Base-by-base conservation (phyloP, 2,113 vertebrate genomes). In the Bujurquina vittata region DNA sequence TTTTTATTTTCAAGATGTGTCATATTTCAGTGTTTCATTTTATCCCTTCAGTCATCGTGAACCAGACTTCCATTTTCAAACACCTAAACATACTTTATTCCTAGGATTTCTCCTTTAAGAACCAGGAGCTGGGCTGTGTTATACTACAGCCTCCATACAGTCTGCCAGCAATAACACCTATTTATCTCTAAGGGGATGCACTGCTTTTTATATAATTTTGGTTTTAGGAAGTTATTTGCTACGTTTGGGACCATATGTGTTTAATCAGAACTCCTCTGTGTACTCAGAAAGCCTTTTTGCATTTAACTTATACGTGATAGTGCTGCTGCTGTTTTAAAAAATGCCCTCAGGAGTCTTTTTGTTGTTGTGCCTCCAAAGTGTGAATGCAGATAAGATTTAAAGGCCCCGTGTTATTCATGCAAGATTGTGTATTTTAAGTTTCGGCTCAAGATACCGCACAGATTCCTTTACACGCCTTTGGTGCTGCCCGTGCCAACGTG, bases 131-230 rank as follows among this genome's bases (percentile, higher is more conserved):
- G 77, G 49, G 4, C 57, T 58, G 23, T 77, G 40, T 61, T 31
- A 17, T 58, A 5, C 1, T 73, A 5, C n/a, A 55, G 52, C 35
- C 33, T 81, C 9, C 43, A 22, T 15, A 43, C 6, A 77, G 57
- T 54, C 74, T 74, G 69, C 82, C 82, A 78, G 46, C 33, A 49
- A 82, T 72, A 75, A 80, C 31, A 31, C 33, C 14, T 23, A 54
- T 72, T 72, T 46, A 76, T 81, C 76, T 79, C 8, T 61, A 77
- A 84, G 80, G 29, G 81, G 72, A 81, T 29, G 5, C 31, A 5
- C 9, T 20, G 8, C 9, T 55, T 75, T 62, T n/a, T 81, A 26
- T 81, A 80, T 75, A 15, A 3, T 79, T 75, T 22, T 17, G 55
- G 20, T 33, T 11, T 78, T 81, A 74, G 3, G 31, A 20, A 26